Base-by-base conservation (phyloP, 2,113 vertebrate species). In the Maylandia zebra region DNA sequence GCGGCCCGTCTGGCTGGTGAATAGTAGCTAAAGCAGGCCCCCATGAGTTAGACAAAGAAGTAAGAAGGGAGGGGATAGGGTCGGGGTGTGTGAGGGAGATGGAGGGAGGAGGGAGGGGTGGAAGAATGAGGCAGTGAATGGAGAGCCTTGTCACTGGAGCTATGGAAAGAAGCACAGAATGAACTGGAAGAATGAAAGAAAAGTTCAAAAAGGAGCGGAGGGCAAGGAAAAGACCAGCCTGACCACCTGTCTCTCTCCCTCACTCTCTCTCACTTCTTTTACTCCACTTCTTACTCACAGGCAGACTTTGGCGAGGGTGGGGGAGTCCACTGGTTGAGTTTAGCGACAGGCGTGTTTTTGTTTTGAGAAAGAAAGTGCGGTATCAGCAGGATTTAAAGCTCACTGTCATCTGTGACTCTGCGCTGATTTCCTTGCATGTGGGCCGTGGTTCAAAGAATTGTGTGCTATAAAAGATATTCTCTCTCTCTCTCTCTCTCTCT, bases 21-120 rank as follows among this genome's bases (percentile, higher is more conserved):
- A 99, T 99, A 97, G 97, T 94, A 95, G 91, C 96, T 87, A 94
- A 96, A 95, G 95, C 96, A 96, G 96, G 94, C 95, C 97, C 96
- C 96, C 94, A 92, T 85, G 34, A 93, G 90, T 90, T 14, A 93
- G 94, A 96, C 96, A 97, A 97, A 97, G 95, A 95, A 94, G 89
- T 81, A 85, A 17, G 83, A 88, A 90, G 89, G 93, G 93, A 93
- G 92, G 94, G 89, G 95, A 95, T 88, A 89, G 83, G 92, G 86
- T 89, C 48, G 88, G 92, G 88, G 88, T 92, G 93, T 88, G 90
- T 85, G 90, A 89, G 87, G 87, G 91, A 90, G 92, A 78, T 80
- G 86, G 84, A 66, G 88, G 80, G 87, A 56, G 80, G 85, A 82
- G 56, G 74, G 84, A 80, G n/a, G 82, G 93, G 90, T 92, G 90